Conservation (phyloP, 2,888 invertebrate species). For the Pyralis farinalis region DNA sequence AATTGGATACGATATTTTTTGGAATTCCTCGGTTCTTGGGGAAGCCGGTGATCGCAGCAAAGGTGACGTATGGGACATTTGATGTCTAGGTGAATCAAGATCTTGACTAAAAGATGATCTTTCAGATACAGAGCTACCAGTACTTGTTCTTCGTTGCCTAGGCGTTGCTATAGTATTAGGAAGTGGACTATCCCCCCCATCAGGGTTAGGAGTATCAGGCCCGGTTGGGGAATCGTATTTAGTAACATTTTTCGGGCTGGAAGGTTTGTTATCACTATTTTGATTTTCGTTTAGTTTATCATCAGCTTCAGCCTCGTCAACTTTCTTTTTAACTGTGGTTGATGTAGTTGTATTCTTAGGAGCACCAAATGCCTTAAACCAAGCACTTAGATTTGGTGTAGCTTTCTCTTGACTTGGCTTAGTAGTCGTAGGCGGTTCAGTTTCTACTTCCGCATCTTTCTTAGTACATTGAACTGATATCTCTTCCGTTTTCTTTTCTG, state of each 20-base stretch:
- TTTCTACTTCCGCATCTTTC: conserved; percentile 67
- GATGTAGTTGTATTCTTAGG: conserved; percentile 85
- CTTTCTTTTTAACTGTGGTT: conserved; percentile 78
- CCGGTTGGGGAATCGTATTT: conserved; percentile 66
- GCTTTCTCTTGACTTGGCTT: conserved; percentile 83
- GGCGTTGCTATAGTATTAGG: conserved; percentile 49
- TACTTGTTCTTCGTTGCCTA: conserved; percentile 86
- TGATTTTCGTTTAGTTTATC: conserved; percentile 61
- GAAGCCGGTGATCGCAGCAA: conserved; percentile 89
- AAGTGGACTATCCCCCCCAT: conserved; percentile 68
- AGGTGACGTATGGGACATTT: conserved; percentile 87
- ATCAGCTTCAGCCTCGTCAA: conserved; percentile 73
- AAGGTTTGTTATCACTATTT: conserved; percentile 45
- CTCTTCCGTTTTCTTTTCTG: conserved; percentile 41
- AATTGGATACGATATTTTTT: conserved; percentile 85
- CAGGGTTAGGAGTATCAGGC: conserved; percentile 57
- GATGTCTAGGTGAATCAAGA: conserved; percentile 87
- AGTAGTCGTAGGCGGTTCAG: conserved; percentile 47
- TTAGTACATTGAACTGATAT: conserved; percentile 39
- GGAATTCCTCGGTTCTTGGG: conserved; percentile 86
- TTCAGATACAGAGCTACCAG: conserved; percentile 90
- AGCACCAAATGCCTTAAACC: conserved; percentile 95
- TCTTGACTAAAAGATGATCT: conserved; percentile 90
- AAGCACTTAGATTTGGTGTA: conserved; percentile 93
- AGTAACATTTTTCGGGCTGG: conserved; percentile 49